Percentiles rank a stretch among this genome's conserved stretches.
Conservation (phyloP, 2,113 vertebrate species). For the Dolichallabes microphthalmus region DNA sequence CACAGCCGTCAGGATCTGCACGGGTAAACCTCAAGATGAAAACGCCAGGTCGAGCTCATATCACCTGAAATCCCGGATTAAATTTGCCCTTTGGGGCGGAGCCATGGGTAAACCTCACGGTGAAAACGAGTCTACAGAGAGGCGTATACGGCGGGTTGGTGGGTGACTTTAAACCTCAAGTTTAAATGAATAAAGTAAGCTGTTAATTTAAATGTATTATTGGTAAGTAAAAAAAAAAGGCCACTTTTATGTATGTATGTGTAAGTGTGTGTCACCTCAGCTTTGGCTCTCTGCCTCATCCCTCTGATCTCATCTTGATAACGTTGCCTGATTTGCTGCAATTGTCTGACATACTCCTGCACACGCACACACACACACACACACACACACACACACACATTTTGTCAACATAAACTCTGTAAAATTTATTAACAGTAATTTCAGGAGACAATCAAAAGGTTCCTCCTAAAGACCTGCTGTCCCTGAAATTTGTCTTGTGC, state of each 20-base stretch:
- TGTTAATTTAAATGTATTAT: neutral
- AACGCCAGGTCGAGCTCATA: too few species aligned
- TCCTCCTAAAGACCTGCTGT: slow-evolving; percentile 67
- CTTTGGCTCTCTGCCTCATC: slow-evolving; percentile 72
- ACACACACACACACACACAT: neutral
- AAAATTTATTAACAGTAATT: neutral
- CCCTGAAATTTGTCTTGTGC: slow-evolving; percentile 61
- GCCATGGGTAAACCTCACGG: too few species aligned
- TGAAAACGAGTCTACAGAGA: too few species aligned
- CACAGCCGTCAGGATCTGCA: too few species aligned
- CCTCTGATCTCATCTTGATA: slow-evolving; percentile 79
- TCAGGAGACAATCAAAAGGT: too few species aligned
- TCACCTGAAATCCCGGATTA: too few species aligned
- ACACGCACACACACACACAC: slow-evolving; percentile 42
- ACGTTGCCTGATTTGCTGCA: slow-evolving; percentile 81
- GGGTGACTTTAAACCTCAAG: too few species aligned
- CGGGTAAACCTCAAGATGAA: too few species aligned
- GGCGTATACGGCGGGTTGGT: too few species aligned
- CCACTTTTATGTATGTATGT: neutral
- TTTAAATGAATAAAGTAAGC: neutral
- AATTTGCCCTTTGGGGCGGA: too few species aligned
- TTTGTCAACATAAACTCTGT: neutral
- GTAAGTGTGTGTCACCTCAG: slow-evolving; percentile 67
- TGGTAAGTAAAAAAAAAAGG: neutral
- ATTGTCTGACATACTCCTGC: slow-evolving; percentile 83